Evolutionary conservation across 2,888 invertebrate species (phyloP).

Genomic region (Luperina testacea): DNA sequence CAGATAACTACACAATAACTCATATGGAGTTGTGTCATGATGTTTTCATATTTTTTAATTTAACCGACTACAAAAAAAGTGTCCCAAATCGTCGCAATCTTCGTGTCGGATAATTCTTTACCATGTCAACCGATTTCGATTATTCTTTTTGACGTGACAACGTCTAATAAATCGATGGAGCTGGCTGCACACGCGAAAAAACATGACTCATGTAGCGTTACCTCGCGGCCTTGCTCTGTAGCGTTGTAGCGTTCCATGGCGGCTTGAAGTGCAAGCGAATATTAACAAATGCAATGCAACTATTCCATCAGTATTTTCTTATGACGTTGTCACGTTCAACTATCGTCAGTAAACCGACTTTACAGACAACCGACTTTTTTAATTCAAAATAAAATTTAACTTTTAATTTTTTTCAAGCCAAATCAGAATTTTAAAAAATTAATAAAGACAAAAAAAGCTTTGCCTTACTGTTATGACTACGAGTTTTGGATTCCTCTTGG

Average conservation of each 20-base stretch:
- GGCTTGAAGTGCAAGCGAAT: no score
- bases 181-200: no score
- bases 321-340: no score
- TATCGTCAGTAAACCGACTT: no score
- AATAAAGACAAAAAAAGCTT: neutral
- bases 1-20: neutral
- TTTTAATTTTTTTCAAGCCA: neutral
- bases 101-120: neutral
- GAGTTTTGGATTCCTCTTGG: slow-evolving; percentile 78
- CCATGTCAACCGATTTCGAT: neutral
- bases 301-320: no score
- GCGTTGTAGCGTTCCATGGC: no score
- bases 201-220: no score
- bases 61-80: neutral
- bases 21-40: neutral
- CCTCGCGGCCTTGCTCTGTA: no score
- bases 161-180: no score
- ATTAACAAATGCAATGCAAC: no score
- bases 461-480: slow-evolving; percentile 85
- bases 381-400: neutral
- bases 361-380: no score
- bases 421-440: neutral
- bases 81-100: neutral
- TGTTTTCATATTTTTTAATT: neutral
- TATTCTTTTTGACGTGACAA: no score